Evolutionary conservation across 2,113 vertebrate species (phyloP).

Genomic region (Octodon degus): DNA sequence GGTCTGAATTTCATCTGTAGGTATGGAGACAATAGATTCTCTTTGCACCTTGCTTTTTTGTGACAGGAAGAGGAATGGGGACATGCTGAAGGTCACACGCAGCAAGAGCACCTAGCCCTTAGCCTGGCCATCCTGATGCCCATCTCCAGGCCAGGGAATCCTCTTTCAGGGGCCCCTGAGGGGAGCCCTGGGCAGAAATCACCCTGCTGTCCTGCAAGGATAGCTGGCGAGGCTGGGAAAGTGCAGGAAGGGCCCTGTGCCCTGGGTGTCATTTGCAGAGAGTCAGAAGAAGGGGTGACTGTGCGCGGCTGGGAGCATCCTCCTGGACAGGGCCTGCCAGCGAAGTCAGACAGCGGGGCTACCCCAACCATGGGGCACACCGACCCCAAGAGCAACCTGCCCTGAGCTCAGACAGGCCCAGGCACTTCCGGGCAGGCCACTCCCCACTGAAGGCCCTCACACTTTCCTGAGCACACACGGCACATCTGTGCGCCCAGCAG

Average conservation of each 20-base stretch:
- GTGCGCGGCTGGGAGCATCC: background rate
- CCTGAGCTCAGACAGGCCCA: background rate
- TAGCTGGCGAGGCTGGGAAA: background rate
- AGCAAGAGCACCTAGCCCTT: background rate
- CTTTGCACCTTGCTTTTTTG: background rate
- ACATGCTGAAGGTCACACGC: background rate
- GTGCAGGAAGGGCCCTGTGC: background rate
- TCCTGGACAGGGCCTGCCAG: background rate
- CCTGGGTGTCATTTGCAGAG: background rate
- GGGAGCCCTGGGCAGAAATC: background rate
- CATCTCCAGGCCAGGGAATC: accelerated
- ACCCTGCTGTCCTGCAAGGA: accelerated
- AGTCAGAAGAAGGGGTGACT: background rate
- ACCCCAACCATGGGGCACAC: background rate
- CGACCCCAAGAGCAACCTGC: background rate
- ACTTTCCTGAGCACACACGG: accelerated
- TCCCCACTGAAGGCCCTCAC: background rate
- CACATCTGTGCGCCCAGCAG: accelerated
- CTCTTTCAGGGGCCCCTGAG: background rate
- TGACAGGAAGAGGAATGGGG: background rate
- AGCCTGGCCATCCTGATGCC: accelerated
- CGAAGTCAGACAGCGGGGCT: background rate
- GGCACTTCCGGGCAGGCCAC: accelerated
- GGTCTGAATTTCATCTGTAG: background rate
- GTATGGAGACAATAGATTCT: background rate